Evolutionary conservation across 2,113 vertebrate species (phyloP), one percentile per base, ranked within the genome.

Genomic region (Machaerirhynchus nigripectus): DNA sequence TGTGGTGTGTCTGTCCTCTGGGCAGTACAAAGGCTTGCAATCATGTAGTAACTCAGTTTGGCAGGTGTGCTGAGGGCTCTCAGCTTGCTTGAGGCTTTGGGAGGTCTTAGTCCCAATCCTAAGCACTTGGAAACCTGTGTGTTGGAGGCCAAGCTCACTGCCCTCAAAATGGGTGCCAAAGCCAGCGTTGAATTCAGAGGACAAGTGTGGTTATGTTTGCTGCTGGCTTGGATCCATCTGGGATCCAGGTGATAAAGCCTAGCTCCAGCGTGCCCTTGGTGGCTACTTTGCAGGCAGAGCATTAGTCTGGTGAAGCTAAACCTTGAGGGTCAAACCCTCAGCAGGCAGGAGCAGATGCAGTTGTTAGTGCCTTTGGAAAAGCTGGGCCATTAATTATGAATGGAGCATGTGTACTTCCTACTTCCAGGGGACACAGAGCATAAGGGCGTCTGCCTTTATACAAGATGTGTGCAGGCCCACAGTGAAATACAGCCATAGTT

Each of bases 281-380:
- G 76, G 79, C 52, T 68, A 1, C 60, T 95, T 64, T 90, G 55
- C 76, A 81, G 61, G 64, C 92, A 95, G 59, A 95, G 27, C n/a
- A 33, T 76, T 33, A 31, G 46, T n/a, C 22, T 93, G 81, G 63
- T 74, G 88, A 70, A 93, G 60, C 59, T 68, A 90, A 93, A 77
- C 73, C 67, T 78, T 68, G 69, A 86, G 90, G 83, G 56, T 87
- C 87, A 84, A 40, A 57, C 52, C 68, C 68, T 92, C 59, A 52
- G 42, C 84, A 93, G 91, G 22, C 84, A 78, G 52, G 64, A 86
- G 46, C 95, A 94, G 93, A 96, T 94, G 92, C 79, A 81, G 89
- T 84, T 71, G 57, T 91, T 90, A 90, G 90, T 77, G 89, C 40
- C 80, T 46, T 60, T 88, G 87, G 85, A 96, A 92, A 40, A 86